Base-by-base conservation (phyloP, 2,113 vertebrate genomes). In the Elephas maximus region DNA sequence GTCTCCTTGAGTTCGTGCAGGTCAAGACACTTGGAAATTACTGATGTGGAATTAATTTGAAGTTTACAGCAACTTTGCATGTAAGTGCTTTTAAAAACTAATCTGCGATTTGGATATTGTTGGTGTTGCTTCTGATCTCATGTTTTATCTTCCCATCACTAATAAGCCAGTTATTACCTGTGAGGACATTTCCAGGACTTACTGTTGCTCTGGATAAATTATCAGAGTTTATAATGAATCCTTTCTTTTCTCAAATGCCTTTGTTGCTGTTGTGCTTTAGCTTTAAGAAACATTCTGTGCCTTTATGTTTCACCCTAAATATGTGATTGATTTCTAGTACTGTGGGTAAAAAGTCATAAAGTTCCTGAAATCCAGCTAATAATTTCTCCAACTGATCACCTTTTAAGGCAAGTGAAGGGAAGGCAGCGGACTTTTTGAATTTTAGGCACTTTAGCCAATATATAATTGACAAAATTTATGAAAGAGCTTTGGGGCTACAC, bases 61-160 rank as follows among this genome's bases (percentile, higher is more conserved):
- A 96, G 83, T 97, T 92, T 86, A 90, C 28, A 51, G 88, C 81
- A 93, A 86, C 93, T 97, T 93, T 80, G 69, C 48, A 82, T 80
- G 88, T 44, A 85, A 93, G 87, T 74, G 51, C 73, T 91, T 96
- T 94, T 87, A 95, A 41, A 41, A 81, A 18, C 37, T 62, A 85
- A 94, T 90, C 80, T 97, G 48, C 26, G 0, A 76, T 93, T 74
- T 84, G 85, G 77, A 63, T 41, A 82, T 83, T 53, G 45, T 62
- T 84, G 78, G 57, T 41, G 21, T 67, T 90, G 67, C 45, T 44
- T 85, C 81, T 88, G 65, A 93, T 4, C 65, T 37, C 63, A 48
- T 80, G 77, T 79, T 95, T 94, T 88, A 93, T 93, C 60, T 95
- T 18, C 14, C 30, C 20, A 26, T 90, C 12, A 7, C 79, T 88